Percentiles rank a stretch among this genome's conserved stretches.
Conservation (phyloP, 2,113 vertebrate genomes). For the Prunella himalayana region DNA sequence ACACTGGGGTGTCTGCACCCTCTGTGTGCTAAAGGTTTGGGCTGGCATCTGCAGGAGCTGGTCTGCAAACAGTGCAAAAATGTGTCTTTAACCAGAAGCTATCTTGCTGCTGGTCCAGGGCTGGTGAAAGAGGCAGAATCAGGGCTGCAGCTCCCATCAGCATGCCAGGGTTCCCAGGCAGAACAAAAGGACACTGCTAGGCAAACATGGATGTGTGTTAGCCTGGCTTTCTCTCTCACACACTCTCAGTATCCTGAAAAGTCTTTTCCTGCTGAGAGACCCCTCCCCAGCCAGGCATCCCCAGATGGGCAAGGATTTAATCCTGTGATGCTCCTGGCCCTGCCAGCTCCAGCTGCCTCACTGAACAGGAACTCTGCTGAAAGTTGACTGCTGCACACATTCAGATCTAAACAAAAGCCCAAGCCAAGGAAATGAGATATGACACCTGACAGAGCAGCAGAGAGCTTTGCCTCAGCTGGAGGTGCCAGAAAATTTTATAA, state of each 20-base stretch:
- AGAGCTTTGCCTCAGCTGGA: slow-evolving; percentile 24
- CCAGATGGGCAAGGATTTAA: not conserved
- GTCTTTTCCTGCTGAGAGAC: not conserved
- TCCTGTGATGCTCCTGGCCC: not conserved
- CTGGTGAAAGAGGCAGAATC: not conserved
- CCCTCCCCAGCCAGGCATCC: not conserved
- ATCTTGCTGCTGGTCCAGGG: not conserved
- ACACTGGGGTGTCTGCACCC: not conserved
- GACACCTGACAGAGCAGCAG: not conserved
- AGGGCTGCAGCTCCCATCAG: not conserved
- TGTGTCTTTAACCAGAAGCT: not conserved
- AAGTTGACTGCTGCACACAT: not conserved
- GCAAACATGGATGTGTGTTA: not conserved
- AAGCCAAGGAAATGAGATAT: not conserved
- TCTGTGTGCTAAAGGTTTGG: not conserved
- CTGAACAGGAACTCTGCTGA: not conserved
- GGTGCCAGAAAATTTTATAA: not conserved
- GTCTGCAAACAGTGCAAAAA: not conserved
- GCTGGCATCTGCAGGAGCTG: not conserved
- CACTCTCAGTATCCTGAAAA: not conserved
- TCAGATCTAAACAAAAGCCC: not conserved
- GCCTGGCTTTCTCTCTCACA: not conserved
- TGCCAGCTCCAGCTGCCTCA: not conserved
- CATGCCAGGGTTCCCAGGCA: not conserved
- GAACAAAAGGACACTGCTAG: not conserved